Conservation (phyloP, 1,140 invertebrate species). For the Halyomorpha halys region DNA sequence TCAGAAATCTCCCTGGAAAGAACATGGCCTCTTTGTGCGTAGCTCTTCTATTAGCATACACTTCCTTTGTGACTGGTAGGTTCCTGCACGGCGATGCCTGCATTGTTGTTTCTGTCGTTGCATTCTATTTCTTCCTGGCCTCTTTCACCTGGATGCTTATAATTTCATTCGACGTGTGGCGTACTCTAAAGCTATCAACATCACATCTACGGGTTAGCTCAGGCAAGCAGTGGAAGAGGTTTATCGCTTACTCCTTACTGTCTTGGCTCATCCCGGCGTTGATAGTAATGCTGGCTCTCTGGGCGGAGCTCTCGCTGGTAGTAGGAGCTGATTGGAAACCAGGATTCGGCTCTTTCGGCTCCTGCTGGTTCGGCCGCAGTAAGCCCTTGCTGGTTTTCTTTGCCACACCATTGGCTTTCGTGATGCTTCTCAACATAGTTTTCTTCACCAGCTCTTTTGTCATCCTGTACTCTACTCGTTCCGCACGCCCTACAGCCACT, state of each 20-base stretch:
- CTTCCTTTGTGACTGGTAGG: slow-evolving; percentile 39
- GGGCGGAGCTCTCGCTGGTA: slow-evolving; percentile 39
- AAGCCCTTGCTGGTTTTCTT: slow-evolving; percentile 45
- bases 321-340: slow-evolving; percentile 37
- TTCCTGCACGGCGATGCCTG: slow-evolving; percentile 32
- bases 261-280: slow-evolving; percentile 44
- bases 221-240: slow-evolving; percentile 37
- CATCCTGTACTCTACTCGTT: slow-evolving; percentile 42
- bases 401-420: slow-evolving; percentile 39
- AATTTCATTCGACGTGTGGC: slow-evolving; percentile 48
- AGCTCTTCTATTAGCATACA: slow-evolving; percentile 40
- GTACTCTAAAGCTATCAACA: slow-evolving; percentile 42
- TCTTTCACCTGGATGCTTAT: slow-evolving; percentile 51
- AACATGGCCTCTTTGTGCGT: slow-evolving; percentile 42
- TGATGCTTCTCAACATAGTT: slow-evolving; percentile 41
- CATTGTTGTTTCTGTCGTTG: slow-evolving; percentile 38
- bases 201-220: slow-evolving; percentile 39
- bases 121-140: slow-evolving; percentile 44
- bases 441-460: slow-evolving; percentile 42
- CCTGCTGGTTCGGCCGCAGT: slow-evolving; percentile 46
- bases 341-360: slow-evolving; percentile 38
- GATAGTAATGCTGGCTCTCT: slow-evolving; percentile 39
- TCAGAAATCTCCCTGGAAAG: slow-evolving; percentile 43
- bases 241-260: slow-evolving; percentile 43
- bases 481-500: slow-evolving; percentile 34